Percentiles rank a stretch among this genome's conserved stretches.
Evolutionary conservation across 1,140 invertebrate species (phyloP).

Genomic region (Sminthurides bifidus): DNA sequence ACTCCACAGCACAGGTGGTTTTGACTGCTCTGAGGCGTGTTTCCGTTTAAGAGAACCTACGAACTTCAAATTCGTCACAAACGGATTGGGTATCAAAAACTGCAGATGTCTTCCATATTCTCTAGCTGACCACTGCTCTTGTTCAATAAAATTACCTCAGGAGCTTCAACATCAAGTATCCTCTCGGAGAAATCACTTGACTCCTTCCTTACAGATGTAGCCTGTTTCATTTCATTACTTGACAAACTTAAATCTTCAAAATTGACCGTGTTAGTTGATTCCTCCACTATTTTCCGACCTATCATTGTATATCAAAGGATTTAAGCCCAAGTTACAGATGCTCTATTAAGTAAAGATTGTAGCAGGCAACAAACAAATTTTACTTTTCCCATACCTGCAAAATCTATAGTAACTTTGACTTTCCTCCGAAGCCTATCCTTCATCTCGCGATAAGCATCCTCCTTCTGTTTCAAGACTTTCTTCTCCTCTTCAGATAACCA

Average conservation of each 20-base stretch:
- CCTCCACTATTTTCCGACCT: slow-evolving; percentile 41
- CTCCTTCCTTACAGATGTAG: too few relatives aligned
- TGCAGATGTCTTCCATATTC: too few relatives aligned
- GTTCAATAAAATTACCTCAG: too few relatives aligned
- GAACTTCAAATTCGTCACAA: too few relatives aligned
- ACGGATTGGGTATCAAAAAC: too few relatives aligned
- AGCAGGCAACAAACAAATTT: too few relatives aligned
- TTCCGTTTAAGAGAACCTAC: too few relatives aligned
- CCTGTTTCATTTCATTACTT: too few relatives aligned
- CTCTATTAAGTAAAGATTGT: neutral
- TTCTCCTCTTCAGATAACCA: slow-evolving; percentile 66
- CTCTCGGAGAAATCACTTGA: too few relatives aligned
- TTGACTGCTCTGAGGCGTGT: too few relatives aligned
- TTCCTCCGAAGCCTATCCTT: slow-evolving; percentile 53
- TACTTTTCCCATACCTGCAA: slow-evolving; percentile 52
- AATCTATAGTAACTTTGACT: slow-evolving; percentile 60
- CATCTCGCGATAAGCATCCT: slow-evolving; percentile 45
- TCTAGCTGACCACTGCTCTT: slow-evolving; percentile 24
- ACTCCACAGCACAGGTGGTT: slow-evolving; percentile 20
- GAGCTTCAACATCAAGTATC: too few relatives aligned
- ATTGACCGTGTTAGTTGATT: slow-evolving; percentile 30
- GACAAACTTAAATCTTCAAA: slow-evolving; percentile 16
- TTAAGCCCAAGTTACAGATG: neutral
- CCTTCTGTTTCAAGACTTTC: slow-evolving; percentile 53
- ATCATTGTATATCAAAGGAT: neutral